Evolutionary conservation across 35 echinoderm and acorn worm species (phyloP), one percentile per base, ranked within the genome.

Genomic region (Amphiura filiformis): DNA sequence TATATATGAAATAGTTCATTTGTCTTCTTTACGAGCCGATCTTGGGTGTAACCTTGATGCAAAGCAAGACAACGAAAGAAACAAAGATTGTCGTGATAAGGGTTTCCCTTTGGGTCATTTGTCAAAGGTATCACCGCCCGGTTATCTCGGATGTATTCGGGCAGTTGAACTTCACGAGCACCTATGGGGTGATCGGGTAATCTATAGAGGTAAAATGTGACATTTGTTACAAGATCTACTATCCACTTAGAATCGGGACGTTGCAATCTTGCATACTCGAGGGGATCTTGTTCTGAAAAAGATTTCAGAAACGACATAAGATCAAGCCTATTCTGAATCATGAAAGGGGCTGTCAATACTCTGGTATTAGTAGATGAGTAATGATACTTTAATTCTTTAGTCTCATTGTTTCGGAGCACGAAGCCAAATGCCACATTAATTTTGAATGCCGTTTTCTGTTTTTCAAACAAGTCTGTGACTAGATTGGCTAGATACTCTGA

Each of bases 181-280:
- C 61, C 83, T 31, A 92, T 92, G 3, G 90, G 84, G 36, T 86
- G 84, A 36, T 92, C 78, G 11, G 28, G 33, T 65, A 92, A 35
- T 22, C 80, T 87, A 65, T 87, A 86, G 4, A 92, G 31, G 40
- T 33, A 81, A 7, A 70, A 81, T 9, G 57, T 86, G 13, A 82
- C 47, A 35, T 92, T 92, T 23, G 84, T 87, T 34, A 92, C 31
- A 0, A 33, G 23, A 2, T 86, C 83, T 0, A 92, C 84, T 5
- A 75, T 52, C 84, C 90, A 92, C 35, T 83, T 80, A 23, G 84
- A 86, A 87, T 75, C 76, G 23, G 90, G 90, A n/a, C 90, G 23
- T 34, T 80, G 17, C 31, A 34, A 34, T 28, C 49, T 1, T 15
- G 52, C 90, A 82, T 80, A 84, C 32, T 81, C 52, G 28, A 92